Evolutionary conservation across 2,888 invertebrate genomes (phyloP).

Genomic region (Tanytarsus gracilentus): DNA sequence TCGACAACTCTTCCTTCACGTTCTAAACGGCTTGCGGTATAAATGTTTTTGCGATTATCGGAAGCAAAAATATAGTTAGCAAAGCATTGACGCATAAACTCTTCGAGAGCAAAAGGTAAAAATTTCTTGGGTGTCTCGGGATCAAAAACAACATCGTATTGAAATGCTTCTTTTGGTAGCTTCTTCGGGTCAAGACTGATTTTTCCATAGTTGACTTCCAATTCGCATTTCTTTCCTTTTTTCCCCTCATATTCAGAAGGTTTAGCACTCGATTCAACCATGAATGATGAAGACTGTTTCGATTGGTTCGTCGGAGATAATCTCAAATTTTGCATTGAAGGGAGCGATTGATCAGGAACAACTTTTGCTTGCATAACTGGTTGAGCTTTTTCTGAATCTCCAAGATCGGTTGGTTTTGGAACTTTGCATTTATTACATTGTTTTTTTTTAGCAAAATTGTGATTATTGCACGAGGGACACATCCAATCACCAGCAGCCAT

Average conservation of each 20-base stretch:
- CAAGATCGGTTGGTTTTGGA: neutral
- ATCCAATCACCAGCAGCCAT: too few species aligned
- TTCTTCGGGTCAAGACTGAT: conserved; percentile 33
- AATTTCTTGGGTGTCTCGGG: conserved; percentile 63
- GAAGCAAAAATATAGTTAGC: conserved; percentile 52
- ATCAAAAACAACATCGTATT: conserved; percentile 71
- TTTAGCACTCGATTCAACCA: conserved; percentile 11
- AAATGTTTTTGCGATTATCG: conserved; percentile 64
- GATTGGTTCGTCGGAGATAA: neutral
- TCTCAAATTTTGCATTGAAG: neutral
- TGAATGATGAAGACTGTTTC: too few species aligned
- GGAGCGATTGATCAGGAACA: neutral
- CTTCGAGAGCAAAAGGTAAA: conserved; percentile 45
- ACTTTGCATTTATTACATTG: neutral
- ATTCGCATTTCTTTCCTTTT: neutral
- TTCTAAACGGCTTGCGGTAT: conserved; percentile 43
- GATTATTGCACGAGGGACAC: too few species aligned
- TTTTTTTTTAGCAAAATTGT: too few species aligned
- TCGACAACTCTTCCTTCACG: conserved; percentile 33
- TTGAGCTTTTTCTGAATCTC: neutral
- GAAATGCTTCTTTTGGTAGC: conserved; percentile 47
- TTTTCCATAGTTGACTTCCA: conserved; percentile 3
- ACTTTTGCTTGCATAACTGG: neutral
- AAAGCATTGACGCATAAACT: conserved; percentile 39
- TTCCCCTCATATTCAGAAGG: conserved; percentile 19